phyloP scores from a whole-genome alignment of 1,140 invertebrate species.

The Colletes gigas region DNA sequence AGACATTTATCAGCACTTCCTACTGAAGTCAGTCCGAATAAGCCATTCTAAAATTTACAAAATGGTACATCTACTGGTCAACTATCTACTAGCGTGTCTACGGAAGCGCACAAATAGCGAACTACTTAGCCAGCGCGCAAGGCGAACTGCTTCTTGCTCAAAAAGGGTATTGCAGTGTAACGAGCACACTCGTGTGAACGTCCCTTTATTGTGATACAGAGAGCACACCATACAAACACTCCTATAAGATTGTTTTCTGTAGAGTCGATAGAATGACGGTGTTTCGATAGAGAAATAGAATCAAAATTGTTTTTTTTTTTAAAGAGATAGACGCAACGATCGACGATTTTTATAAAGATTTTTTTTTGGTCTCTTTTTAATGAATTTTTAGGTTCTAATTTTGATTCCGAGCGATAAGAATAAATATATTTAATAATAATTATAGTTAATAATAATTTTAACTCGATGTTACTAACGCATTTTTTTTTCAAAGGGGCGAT shows the following conservation, averaged over 20 bases:
- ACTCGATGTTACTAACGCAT: too few relatives aligned
- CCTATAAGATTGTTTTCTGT: slow-evolving; percentile 2
- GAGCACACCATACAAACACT: slow-evolving; percentile 36
- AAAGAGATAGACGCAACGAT: slow-evolving; percentile 29
- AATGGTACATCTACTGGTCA: neutral
- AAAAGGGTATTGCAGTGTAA: slow-evolving; percentile 21
- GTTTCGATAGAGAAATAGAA: neutral
- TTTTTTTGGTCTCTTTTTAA: neutral
- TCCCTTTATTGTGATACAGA: slow-evolving; percentile 50
- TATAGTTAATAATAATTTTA: too few relatives aligned
- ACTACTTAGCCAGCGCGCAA: slow-evolving; percentile 34
- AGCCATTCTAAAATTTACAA: slow-evolving; percentile 28
- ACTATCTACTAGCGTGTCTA: slow-evolving; percentile 42
- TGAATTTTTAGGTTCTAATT: neutral
- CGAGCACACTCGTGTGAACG: slow-evolving; percentile 46
- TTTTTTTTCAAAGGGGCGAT: too few relatives aligned
- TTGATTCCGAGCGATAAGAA: neutral
- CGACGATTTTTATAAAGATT: neutral
- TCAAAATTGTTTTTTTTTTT: neutral
- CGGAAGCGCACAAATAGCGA: slow-evolving; percentile 41
- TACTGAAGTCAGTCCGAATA: slow-evolving; percentile 45
- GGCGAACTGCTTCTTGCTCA: slow-evolving; percentile 5
- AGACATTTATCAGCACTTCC: slow-evolving; percentile 17
- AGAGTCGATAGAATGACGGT: neutral
- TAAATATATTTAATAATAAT: neutral